Evolutionary conservation across 2,113 vertebrate genomes (phyloP).

Genomic region (Nerophis lumbriciformis): DNA sequence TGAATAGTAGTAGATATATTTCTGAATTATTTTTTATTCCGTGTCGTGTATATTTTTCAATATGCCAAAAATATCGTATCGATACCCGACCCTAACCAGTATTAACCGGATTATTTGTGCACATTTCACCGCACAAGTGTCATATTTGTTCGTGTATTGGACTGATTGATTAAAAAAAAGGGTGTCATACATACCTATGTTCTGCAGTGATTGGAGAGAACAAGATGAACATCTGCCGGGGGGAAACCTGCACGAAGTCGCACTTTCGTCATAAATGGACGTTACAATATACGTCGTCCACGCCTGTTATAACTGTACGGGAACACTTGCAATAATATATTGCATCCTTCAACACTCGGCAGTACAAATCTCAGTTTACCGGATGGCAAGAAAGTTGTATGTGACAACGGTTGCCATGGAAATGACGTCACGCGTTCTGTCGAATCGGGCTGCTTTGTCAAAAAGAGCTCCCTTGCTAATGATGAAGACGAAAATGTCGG

Average conservation of each 20-base stretch:
- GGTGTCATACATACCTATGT: neutral
- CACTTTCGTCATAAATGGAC: neutral
- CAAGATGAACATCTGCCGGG: neutral
- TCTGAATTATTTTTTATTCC: no score
- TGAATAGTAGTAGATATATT: no score
- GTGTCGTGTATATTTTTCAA: no score
- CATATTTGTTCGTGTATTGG: neutral
- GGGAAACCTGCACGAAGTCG: neutral
- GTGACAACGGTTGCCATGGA: slow-evolving; percentile 52
- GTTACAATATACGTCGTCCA: neutral
- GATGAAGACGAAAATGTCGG: no score
- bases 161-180: neutral
- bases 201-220: neutral
- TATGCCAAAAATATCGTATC: no score
- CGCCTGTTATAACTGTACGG: neutral
- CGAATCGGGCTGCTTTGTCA: no score
- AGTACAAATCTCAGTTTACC: slow-evolving; percentile 41
- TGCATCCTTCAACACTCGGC: neutral
- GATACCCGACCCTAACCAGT: no score
- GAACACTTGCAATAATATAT: neutral
- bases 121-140: neutral
- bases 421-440: slow-evolving; percentile 7
- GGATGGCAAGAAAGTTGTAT: slow-evolving; percentile 7
- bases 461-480: no score
- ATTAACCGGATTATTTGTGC: no score